Percentiles rank a stretch among this genome's conserved stretches.
phyloP scores from a whole-genome alignment of 2,113 vertebrate genomes.

The Astatoreochromis straeleni region DNA sequence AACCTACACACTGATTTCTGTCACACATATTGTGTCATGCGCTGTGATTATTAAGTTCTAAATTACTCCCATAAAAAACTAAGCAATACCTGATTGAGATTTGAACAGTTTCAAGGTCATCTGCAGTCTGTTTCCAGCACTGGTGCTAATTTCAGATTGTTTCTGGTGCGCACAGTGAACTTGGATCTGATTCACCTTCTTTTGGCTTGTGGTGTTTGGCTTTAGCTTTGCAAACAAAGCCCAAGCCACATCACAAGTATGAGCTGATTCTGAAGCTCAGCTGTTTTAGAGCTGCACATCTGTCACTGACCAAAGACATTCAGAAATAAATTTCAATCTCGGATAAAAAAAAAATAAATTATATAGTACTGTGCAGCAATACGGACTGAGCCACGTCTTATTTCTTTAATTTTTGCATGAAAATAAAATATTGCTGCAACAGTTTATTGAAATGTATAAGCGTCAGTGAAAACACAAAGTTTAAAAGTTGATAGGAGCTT shows the following conservation, averaged over 20 bases:
- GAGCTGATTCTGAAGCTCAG: not conserved
- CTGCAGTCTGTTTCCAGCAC: not conserved
- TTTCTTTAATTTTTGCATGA: not conserved
- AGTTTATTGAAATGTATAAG: not conserved
- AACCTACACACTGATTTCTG: not conserved
- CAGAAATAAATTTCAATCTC: not conserved
- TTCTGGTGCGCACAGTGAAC: not conserved
- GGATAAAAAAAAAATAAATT: accelerated
- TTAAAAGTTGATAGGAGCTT: not conserved
- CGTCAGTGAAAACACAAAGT: not conserved
- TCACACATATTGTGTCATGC: not conserved
- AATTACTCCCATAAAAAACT: not conserved
- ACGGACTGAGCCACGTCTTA: not conserved
- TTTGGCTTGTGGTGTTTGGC: not conserved
- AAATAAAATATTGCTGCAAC: not conserved
- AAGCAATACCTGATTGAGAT: not conserved
- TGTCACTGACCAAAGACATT: not conserved
- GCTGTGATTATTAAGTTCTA: not conserved
- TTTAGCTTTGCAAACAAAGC: not conserved
- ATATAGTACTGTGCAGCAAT: not conserved
- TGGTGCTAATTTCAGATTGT: not conserved
- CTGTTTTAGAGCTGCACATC: not conserved
- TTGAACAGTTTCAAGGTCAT: not conserved
- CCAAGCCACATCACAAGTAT: not conserved
- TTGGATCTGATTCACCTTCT: not conserved